These are phyloP conservation scores for Tolypeutes matacus DNA, from an alignment of 2,797 vertebrate species.

Conservation along the genomic window DNA sequence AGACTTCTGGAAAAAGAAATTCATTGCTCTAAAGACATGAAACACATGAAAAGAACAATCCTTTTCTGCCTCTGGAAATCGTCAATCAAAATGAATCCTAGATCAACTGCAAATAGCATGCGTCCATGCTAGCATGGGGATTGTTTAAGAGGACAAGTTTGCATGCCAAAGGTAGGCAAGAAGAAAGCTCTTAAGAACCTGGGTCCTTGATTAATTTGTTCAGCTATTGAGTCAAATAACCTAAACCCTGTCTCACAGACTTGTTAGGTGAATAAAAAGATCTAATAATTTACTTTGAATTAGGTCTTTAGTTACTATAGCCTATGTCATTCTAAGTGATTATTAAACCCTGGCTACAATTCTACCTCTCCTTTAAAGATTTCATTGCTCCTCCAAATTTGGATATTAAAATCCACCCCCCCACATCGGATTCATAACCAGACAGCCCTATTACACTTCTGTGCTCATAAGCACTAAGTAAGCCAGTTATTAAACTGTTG, in stretches of 20 bases:
- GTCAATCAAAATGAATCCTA: neutral
- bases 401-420: neutral
- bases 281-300: neutral
- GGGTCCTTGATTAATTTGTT: neutral
- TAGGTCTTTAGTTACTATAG: neutral
- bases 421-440: neutral
- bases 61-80: neutral
- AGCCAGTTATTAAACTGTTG: neutral
- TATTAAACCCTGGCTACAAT: neutral
- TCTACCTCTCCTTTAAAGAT: neutral
- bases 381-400: neutral
- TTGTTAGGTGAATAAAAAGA: neutral
- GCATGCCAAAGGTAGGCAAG: neutral
- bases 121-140: neutral
- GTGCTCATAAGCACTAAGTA: neutral
- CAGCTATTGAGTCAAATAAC: neutral
- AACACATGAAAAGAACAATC: neutral
- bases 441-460: neutral
- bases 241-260: neutral
- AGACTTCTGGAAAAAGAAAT: neutral
- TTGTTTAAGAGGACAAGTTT: neutral
- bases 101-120: neutral
- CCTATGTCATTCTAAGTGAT: neutral
- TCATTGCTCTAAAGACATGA: neutral
- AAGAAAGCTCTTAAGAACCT: neutral